Evolutionary conservation across 2,113 vertebrate species (phyloP), one percentile per base, ranked within the genome.

Genomic region (Lates calcarifer): DNA sequence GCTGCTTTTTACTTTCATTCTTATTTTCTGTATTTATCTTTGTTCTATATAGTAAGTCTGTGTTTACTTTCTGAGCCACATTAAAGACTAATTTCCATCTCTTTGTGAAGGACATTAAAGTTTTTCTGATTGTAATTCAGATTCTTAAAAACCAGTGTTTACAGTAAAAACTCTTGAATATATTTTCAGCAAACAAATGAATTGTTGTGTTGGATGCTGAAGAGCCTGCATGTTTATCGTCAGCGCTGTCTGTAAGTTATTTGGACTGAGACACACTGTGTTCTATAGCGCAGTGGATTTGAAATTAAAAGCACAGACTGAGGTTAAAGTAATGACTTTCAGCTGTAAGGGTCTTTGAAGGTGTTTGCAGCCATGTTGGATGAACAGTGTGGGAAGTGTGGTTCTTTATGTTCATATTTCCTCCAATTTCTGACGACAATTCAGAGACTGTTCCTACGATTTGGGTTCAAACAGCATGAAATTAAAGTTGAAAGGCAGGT

Each of bases 291-390:
- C 33, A 22, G 3, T 37, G 26, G 9, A 35, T 43, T 33, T 78
- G 1, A 69, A 39, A 41, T 24, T 24, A 78, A 78, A 62, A 49
- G 7, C 20, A 39, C 28, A 39, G 26, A 20, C 31, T 15, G 33
- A n/a, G 53, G 24, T 53, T 37, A 10, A 73, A 55, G 55, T 45
- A 43, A 74, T 62, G n/a, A n/a, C 62, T 73, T 37, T 74, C 81
- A 79, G 55, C 69, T 78, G 47, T 37, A 31, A 15, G 22, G 22
- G 15, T 43, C 53, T 77, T 61, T 83, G 53, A 60, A 71, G 31
- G 51, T 77, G n/a, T n/a, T n/a, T n/a, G n/a, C n/a, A n/a, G n/a
- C n/a, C n/a, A n/a, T n/a, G n/a, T 37, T 20, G 10, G 15, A 51
- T 31, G 12, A 73, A 53, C 53, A 41, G 14, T 31, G 39, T 26